phyloP scores from a whole-genome alignment of 2,888 invertebrate species.

The Iphiclides podalirius region DNA sequence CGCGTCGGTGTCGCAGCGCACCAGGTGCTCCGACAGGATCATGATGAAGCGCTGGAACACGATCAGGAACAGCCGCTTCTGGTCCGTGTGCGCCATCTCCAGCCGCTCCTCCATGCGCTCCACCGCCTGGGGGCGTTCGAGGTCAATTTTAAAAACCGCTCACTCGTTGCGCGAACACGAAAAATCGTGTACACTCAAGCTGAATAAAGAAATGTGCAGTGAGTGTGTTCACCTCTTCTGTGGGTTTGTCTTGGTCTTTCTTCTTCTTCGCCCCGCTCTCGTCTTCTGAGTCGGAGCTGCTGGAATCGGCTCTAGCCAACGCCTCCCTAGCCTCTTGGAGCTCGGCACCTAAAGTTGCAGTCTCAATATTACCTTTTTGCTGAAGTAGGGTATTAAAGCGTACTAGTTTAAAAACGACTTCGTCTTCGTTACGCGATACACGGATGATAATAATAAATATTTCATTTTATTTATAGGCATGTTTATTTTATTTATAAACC shows the following conservation, averaged over 20 bases:
- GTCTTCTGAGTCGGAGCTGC: slow-evolving; percentile 90
- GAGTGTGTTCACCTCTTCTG: slow-evolving; percentile 76
- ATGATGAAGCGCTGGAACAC: slow-evolving; percentile 99
- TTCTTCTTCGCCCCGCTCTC: slow-evolving; percentile 80
- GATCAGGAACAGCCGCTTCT: slow-evolving; percentile 97
- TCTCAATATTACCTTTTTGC: too few relatives aligned
- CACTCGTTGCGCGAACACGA: too few relatives aligned
- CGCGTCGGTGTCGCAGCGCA: slow-evolving; percentile 95
- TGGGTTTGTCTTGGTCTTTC: slow-evolving; percentile 81
- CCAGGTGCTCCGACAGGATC: slow-evolving; percentile 97
- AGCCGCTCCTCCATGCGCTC: slow-evolving; percentile 97
- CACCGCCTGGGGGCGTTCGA: slow-evolving; percentile 91
- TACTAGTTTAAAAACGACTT: too few relatives aligned
- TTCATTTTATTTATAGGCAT: too few relatives aligned
- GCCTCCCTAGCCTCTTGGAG: slow-evolving; percentile 92
- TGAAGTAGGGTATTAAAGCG: too few relatives aligned
- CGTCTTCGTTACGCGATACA: too few relatives aligned
- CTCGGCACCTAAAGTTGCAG: slow-evolving; percentile 82
- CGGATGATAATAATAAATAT: too few relatives aligned
- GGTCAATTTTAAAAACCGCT: too few relatives aligned
- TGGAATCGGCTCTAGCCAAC: slow-evolving; percentile 89
- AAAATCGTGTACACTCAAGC: too few relatives aligned
- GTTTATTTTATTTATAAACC: too few relatives aligned
- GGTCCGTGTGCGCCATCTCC: slow-evolving; percentile 96
- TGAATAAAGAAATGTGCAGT: too few relatives aligned